These are phyloP conservation scores for Rhineura floridana DNA, from an alignment of 2,113 vertebrate genomes.

Conservation along the genomic window DNA sequence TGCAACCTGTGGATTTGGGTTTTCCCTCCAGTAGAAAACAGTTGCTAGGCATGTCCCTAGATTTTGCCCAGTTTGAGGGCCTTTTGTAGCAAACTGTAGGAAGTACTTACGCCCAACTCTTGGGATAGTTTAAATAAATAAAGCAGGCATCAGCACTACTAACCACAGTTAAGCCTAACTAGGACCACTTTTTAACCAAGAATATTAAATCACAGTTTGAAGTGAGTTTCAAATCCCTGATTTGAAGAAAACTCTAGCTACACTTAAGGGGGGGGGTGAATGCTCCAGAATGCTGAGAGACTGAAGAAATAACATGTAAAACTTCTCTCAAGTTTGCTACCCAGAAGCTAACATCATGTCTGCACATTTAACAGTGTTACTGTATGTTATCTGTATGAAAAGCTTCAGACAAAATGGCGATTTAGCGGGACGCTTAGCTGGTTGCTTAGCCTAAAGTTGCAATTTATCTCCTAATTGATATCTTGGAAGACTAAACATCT, in stretches of 20 bases:
- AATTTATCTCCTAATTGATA: no score
- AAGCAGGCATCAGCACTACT: background rate
- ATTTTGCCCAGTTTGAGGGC: slow-evolving; percentile 50
- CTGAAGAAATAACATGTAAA: no score
- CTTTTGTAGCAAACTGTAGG: slow-evolving; percentile 70
- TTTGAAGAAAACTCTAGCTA: background rate
- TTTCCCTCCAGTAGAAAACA: slow-evolving; percentile 68
- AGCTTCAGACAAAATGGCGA: no score
- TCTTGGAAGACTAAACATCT: no score
- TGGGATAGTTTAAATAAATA: no score
- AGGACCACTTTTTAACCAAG: background rate
- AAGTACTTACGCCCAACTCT: slow-evolving; percentile 62
- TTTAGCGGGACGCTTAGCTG: no score
- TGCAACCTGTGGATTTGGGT: slow-evolving; percentile 59
- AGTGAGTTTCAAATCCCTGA: background rate
- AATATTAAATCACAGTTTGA: background rate
- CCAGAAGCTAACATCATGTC: background rate
- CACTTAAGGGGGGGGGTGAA: background rate
- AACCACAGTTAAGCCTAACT: background rate
- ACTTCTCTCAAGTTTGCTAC: background rate
- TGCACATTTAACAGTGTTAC: background rate
- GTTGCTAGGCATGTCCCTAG: slow-evolving; percentile 70
- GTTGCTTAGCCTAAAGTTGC: no score
- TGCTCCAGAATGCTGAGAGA: background rate
- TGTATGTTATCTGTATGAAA: background rate